Conservation (phyloP, 2,113 vertebrate genomes). For the Eclectus roratus region DNA sequence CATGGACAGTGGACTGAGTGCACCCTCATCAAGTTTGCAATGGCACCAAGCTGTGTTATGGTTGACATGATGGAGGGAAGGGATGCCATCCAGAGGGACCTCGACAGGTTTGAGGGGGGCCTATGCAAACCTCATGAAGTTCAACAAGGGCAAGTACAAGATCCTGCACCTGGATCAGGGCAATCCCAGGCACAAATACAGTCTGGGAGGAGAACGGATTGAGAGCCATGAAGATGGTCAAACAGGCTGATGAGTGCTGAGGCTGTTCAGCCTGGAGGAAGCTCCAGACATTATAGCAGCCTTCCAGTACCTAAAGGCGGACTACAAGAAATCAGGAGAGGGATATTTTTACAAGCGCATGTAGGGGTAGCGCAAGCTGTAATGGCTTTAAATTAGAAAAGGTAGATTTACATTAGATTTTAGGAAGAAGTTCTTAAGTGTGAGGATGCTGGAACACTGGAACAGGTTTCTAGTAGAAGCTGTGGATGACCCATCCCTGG, state of each 20-base stretch:
- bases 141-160: background rate
- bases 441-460: background rate
- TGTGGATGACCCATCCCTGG: background rate
- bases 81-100: background rate
- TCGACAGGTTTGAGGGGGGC: background rate
- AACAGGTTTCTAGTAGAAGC: background rate
- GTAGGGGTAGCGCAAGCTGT: background rate
- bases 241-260: background rate
- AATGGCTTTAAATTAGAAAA: background rate
- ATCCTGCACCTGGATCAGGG: background rate
- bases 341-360: background rate
- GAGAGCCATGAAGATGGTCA: background rate
- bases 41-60: background rate
- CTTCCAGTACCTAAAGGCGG: background rate
- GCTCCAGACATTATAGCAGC: background rate
- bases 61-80: background rate
- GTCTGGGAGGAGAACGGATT: background rate
- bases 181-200: background rate
- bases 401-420: background rate
- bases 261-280: background rate
- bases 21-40: background rate
- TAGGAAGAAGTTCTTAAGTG: background rate
- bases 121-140: background rate
- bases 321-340: background rate
- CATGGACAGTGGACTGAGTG: background rate